Base-by-base conservation (phyloP, 2,113 vertebrate genomes). In the Menura novaehollandiae region DNA sequence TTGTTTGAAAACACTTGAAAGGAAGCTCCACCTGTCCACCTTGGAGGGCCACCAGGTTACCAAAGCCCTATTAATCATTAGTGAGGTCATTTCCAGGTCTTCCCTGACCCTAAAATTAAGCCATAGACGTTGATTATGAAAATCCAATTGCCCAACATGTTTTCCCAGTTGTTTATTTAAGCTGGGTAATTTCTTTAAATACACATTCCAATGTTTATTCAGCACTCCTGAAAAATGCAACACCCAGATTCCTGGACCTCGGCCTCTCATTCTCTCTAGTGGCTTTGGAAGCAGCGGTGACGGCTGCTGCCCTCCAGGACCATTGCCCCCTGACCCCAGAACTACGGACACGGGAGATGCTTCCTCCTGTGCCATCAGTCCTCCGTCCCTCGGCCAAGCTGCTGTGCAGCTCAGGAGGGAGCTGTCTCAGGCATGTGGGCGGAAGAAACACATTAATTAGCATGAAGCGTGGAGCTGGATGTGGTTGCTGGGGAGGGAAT, bases 371-470 rank as follows among this genome's bases (percentile, higher is more conserved):
- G 11, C 90, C 86, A 49, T 49, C 1, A 3, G 49, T 41, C 68
- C 76, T 76, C 41, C 4, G 1, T 63, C 71, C 53, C 81, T 89
- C 7, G 1, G 58, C 21, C 0, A 3, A 63, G 81, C 24, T 46
- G 19, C 64, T 39, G 15, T 0, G 3, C 0, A 3, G 73, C 59
- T 2, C 1, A 49, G 83, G 32, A 3, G 1, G 56, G 35, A 55
- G 56, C 47, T 26, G 64, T 71, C 63, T 72, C 60, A 47, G 88
- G 41, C 27, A 4, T 33, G 91, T 59, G 92, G 94, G 90, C 97
- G 96, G 97, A 98, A 98, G 96, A 98, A 98, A 98, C 93, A 28
- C 91, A 95, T 95, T 97, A 90, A 95, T 96, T 78, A 97, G 80
- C 1, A 73, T 41, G 53, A 85, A 93, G 74, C 93, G 58, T 3